Base-by-base conservation (phyloP, 2,888 invertebrate species). In the Amblyjoppa fuscipennis region DNA sequence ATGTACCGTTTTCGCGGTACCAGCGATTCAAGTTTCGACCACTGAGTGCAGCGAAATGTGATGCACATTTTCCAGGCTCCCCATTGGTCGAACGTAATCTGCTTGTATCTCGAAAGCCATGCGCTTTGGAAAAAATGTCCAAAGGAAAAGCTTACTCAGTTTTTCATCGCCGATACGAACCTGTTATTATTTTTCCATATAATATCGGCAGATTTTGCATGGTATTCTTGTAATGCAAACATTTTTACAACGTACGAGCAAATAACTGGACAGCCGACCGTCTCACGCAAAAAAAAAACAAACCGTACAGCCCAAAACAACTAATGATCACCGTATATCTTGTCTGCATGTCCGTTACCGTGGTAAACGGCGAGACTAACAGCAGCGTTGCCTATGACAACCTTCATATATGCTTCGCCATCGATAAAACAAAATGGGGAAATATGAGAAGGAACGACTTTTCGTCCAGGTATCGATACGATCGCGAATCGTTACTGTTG, bases 381-480 rank as follows among this genome's bases (percentile, higher is more conserved):
- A 73, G 73, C 49, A 79, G 74, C 69, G 79, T 69, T 49, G 73
- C 74, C 74, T 83, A 49, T 49, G 45, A 49, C 45, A 49, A 49
- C 45, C 13, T 16, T 4, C 16, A 16, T 16, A 49, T 16, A 4
- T 4, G 13, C 45, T 79, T 76, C 45, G 66, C 75, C 80, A 79
- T 80, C 75, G 83, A 80, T 75, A 83, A 83, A 83, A 75, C 79
- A 64, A 79, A 80, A 75, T 69, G 69, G 49, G 53, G 71, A 80
- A 83, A 75, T 16, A 49, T 49, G 13, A 16, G 13, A 70, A 71
- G 64, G 20, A 53, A 79, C 16, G 45, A 51, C 70, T 25, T 74
- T 61, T 13, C 31, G 79, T 64, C 59, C 69, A 25, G 53, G 53
- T 53, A 53, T 69, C 70, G 70, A 71, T 75, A 71, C 53, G 75